Evolutionary conservation across 2,888 invertebrate species (phyloP), one percentile per base, ranked within the genome.

Genomic region (Chrysopilus asiliformis): DNA sequence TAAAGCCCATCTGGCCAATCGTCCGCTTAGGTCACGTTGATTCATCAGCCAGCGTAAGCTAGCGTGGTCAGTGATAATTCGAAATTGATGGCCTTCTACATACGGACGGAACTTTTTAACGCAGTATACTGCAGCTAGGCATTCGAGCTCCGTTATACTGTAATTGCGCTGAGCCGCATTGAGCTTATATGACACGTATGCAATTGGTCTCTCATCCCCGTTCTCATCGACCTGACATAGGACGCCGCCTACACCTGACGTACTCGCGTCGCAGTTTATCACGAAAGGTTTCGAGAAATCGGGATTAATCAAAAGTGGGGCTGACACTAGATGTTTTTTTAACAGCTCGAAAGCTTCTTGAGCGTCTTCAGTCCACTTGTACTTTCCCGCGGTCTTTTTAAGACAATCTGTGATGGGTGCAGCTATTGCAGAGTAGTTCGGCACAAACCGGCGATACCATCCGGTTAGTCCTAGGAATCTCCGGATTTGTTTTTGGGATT

Each of bases 381-480:
- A n/a, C n/a, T n/a, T n/a, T n/a, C n/a, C n/a, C n/a, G n/a, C n/a
- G n/a, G n/a, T n/a, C n/a, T n/a, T n/a, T n/a, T n/a, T n/a, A n/a
- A n/a, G n/a, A n/a, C n/a, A n/a, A n/a, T n/a, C n/a, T 9, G 36
- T 24, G 7, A 30, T 12, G 6, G 30, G 30, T 9, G 24, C 10
- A 2, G 30, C 17, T 1, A 36, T 10, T 3, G 24, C 5, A 8
- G 24, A n/a, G 8, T 16, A 36, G 13, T 24, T 36, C 5, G 16
- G 15, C 9, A 36, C 24, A 20, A 30, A 30, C 4, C 17, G 22
- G n/a, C 30, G n/a, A 9, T 30, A 36, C n/a, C n/a, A n/a, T n/a
- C n/a, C n/a, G n/a, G n/a, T n/a, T n/a, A n/a, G n/a, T n/a, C n/a
- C n/a, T n/a, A n/a, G n/a, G n/a, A n/a, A n/a, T n/a, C n/a, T n/a